Conservation (phyloP, 2,113 vertebrate genomes). For the Rhagologus leucostigma region DNA sequence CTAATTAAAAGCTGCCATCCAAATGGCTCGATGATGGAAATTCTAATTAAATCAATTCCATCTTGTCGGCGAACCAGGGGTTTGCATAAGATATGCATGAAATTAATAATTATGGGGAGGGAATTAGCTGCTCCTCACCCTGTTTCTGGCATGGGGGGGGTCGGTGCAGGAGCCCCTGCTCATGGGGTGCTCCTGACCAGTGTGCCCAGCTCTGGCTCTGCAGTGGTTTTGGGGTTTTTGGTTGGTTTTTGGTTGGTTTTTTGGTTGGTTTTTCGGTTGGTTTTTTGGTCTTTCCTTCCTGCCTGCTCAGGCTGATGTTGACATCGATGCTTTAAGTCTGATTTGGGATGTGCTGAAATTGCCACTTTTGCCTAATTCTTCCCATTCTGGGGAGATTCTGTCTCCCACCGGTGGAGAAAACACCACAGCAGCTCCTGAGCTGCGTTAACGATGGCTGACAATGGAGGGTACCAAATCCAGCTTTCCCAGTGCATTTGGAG, state of each 20-base stretch:
- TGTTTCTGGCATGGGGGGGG: background rate
- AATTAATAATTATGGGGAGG: constrained; percentile 72
- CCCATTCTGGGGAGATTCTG: background rate
- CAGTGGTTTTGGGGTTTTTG: background rate
- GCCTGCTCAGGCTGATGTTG: background rate
- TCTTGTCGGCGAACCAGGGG: constrained; percentile 61
- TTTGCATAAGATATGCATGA: constrained; percentile 71
- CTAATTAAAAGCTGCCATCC: constrained; percentile 72
- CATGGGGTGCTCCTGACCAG: fast-evolving
- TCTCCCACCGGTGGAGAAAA: background rate
- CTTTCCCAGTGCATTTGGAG: background rate
- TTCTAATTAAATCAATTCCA: constrained; percentile 80
- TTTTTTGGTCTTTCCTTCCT: background rate
- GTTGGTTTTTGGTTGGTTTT: background rate
- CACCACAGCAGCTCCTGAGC: background rate
- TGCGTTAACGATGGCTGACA: fast-evolving
- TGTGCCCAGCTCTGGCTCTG: background rate
- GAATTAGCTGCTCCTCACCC: constrained; percentile 51
- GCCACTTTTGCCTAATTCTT: background rate
- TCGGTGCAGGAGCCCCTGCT: background rate
- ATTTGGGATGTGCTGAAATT: background rate
- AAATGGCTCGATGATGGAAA: constrained; percentile 68
- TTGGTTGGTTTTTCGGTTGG: background rate
- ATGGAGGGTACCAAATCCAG: background rate
- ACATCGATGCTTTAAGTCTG: background rate